Percentiles rank a stretch among this genome's conserved stretches.
Conservation (phyloP, 53 echinoderm and acorn worm genomes). For the Echinarachnius parma region DNA sequence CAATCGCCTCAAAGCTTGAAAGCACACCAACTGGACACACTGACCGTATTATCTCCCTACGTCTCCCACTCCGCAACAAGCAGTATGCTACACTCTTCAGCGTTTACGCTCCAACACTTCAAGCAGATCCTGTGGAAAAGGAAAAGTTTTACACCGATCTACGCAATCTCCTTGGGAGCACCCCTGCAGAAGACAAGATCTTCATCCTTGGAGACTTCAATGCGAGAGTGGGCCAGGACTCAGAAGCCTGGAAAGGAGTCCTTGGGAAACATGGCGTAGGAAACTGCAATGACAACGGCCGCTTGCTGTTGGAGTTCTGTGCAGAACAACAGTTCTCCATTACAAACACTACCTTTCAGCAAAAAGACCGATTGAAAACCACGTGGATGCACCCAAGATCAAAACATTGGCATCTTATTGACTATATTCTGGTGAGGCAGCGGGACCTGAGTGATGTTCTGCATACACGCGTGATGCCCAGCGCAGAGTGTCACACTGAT, state of each 20-base stretch:
- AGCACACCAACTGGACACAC: slow-evolving; percentile 55
- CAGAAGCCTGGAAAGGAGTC: slow-evolving; percentile 39
- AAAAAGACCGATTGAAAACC: slow-evolving; percentile 32
- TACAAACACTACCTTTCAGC: slow-evolving; percentile 55
- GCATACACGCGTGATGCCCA: slow-evolving; percentile 37
- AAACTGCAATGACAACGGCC: slow-evolving; percentile 40
- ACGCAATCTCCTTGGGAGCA: no score
- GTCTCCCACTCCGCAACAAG: no score
- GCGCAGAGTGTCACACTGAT: slow-evolving; percentile 44
- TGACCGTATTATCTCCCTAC: slow-evolving; percentile 48
- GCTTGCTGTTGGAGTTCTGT: slow-evolving; percentile 33
- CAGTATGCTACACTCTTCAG: slow-evolving; percentile 39
- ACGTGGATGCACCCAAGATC: slow-evolving; percentile 46
- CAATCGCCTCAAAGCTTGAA: slow-evolving; percentile 45
- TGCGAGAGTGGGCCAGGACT: slow-evolving; percentile 44
- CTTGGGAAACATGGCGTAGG: slow-evolving; percentile 33
- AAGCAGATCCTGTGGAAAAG: slow-evolving; percentile 47
- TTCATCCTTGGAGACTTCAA: slow-evolving; percentile 49
- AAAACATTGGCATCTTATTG: slow-evolving; percentile 41
- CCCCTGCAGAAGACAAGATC: no score
- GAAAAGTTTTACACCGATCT: slow-evolving; percentile 50
- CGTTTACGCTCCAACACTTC: slow-evolving; percentile 63
- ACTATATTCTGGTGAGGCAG: slow-evolving; percentile 35
- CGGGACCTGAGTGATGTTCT: no score
- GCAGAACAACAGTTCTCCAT: neutral